Conservation (phyloP, 2,113 vertebrate genomes). For the Mesembrinibis cayennensis region DNA sequence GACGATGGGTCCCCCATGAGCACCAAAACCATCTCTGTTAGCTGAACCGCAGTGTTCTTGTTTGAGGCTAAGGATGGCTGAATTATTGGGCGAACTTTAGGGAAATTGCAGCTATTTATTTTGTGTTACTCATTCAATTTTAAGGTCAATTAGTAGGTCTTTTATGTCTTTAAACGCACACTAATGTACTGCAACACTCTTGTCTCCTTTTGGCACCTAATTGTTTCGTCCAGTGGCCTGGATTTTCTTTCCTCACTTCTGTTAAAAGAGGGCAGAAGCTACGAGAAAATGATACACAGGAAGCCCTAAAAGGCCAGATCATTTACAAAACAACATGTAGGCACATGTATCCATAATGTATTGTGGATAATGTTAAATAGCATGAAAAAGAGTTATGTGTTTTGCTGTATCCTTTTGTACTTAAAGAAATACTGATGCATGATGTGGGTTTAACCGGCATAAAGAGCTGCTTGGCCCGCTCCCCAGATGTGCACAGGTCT, state of each 20-base stretch:
- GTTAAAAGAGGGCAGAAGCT: neutral
- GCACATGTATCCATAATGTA: neutral
- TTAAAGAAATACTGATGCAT: neutral
- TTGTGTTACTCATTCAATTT: neutral
- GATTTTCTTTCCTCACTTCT: neutral
- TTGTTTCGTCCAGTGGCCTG: neutral
- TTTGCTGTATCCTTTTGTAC: neutral
- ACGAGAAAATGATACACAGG: neutral
- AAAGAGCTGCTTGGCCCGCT: neutral
- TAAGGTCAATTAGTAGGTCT: neutral
- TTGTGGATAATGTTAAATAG: neutral
- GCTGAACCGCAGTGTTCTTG: fast-evolving
- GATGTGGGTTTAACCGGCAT: neutral
- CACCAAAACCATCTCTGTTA: fast-evolving
- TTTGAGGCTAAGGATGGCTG: neutral
- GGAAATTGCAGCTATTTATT: neutral
- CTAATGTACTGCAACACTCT: neutral
- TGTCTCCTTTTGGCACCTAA: neutral
- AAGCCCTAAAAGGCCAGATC: neutral
- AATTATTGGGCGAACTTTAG: neutral
- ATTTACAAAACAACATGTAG: neutral
- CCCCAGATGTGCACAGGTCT: neutral
- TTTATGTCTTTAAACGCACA: neutral
- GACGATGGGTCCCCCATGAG: fast-evolving
- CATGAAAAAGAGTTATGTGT: neutral